Conservation (phyloP, 2,797 vertebrate species). For the Tolypeutes matacus region DNA sequence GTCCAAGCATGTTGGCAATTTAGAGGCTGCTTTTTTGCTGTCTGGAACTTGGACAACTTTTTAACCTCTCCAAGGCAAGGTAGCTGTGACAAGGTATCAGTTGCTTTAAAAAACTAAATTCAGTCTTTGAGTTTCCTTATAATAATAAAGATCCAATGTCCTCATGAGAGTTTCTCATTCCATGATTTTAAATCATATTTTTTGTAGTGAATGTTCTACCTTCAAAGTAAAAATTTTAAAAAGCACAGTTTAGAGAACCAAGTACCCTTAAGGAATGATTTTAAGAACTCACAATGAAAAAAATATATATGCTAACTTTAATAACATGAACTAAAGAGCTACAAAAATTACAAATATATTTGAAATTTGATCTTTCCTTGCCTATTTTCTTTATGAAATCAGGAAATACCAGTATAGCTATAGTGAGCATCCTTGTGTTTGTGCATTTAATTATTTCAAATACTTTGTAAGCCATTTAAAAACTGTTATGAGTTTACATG, state of each 20-base stretch:
- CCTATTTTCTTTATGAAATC: constrained; percentile 27
- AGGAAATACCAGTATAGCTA: constrained; percentile 14
- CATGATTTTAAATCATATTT: constrained; percentile 43
- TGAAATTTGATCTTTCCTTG: constrained; percentile 38
- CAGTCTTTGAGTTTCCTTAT: constrained; percentile 76
- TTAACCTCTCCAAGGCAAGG: constrained; percentile 85
- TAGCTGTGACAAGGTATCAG: constrained; percentile 86
- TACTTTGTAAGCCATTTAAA: constrained; percentile 50
- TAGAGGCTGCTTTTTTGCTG: constrained; percentile 81
- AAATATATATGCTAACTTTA: constrained; percentile 42
- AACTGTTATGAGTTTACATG: not conserved
- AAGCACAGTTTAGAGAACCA: constrained; percentile 16
- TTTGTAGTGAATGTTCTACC: constrained; percentile 26
- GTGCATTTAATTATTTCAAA: constrained; percentile 33
- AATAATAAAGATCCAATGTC: constrained; percentile 61
- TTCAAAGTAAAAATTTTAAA: constrained; percentile 67
- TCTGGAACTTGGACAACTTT: constrained; percentile 86
- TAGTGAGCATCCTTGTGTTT: constrained; percentile 33
- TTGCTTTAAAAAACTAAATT: constrained; percentile 77
- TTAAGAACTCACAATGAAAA: constrained; percentile 45
- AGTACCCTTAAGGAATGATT: not conserved
- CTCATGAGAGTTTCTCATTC: constrained; percentile 63
- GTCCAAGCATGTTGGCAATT: constrained; percentile 78
- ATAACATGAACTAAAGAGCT: not conserved
- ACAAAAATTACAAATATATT: not conserved